Evolutionary conservation across 2,113 vertebrate genomes (phyloP).

Genomic region (Phaethornis superciliosus): DNA sequence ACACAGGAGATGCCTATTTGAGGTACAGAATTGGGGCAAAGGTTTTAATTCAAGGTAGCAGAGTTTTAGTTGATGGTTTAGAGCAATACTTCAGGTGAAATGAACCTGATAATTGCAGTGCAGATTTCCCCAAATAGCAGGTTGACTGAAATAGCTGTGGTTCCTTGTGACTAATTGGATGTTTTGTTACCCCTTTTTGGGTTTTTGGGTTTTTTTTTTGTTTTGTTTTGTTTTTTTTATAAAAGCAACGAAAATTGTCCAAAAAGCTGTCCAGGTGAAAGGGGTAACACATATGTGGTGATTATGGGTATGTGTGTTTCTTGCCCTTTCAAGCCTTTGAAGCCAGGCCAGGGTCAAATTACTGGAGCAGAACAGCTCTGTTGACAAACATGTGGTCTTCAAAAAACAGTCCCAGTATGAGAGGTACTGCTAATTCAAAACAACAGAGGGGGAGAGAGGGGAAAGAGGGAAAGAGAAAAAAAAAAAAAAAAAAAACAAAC

Average conservation of each 20-base stretch:
- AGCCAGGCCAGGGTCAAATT: slow-evolving; percentile 38
- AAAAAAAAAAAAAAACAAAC: background rate
- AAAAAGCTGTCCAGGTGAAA: slow-evolving; percentile 56
- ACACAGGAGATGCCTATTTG: background rate
- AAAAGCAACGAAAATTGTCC: background rate
- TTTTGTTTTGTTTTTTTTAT: background rate
- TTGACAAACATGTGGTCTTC: slow-evolving; percentile 64
- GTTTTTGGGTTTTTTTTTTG: background rate
- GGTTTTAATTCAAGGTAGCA: background rate
- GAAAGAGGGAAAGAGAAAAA: background rate
- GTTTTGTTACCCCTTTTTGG: background rate
- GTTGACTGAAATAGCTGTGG: slow-evolving; percentile 2
- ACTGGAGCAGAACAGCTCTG: slow-evolving; percentile 61
- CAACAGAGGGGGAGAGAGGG: background rate
- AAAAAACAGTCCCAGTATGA: slow-evolving; percentile 43
- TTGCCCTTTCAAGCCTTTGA: slow-evolving; percentile 52
- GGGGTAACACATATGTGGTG: slow-evolving; percentile 17
- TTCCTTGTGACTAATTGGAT: slow-evolving; percentile 30
- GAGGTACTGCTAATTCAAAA: slow-evolving; percentile 54
- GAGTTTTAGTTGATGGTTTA: background rate
- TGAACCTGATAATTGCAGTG: slow-evolving; percentile 9
- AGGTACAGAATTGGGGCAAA: background rate
- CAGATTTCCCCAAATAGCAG: slow-evolving; percentile 19
- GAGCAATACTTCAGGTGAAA: background rate
- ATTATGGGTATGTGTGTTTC: background rate